A percentile compares a stretch with the other conserved stretches of the same genome.
phyloP scores from a whole-genome alignment of 1,140 invertebrate species.

The Lineus longissimus region DNA sequence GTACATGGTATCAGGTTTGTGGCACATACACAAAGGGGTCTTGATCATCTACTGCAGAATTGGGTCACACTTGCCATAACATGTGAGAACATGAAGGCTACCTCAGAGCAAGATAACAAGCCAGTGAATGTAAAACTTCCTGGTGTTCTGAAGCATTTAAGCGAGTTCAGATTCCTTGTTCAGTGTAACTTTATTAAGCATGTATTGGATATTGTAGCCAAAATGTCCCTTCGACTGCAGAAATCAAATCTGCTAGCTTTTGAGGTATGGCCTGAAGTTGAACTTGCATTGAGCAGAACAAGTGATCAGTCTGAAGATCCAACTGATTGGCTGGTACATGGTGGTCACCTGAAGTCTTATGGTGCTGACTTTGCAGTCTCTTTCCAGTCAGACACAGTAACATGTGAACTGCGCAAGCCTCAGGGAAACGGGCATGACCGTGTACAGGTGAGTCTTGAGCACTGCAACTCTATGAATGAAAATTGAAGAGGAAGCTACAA shows the following conservation, averaged over 20 bases:
- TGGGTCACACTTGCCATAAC: not conserved
- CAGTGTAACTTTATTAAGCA: not conserved
- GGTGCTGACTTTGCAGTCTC: not conserved
- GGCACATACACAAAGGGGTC: not conserved
- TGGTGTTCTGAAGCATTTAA: not conserved
- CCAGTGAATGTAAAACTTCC: not conserved
- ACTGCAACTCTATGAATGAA: no score
- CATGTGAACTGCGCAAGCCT: no score
- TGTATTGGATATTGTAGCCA: not conserved
- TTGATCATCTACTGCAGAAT: not conserved
- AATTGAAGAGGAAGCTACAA: not conserved
- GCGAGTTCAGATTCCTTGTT: not conserved
- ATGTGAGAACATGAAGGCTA: not conserved
- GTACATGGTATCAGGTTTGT: not conserved
- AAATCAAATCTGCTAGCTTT: not conserved
- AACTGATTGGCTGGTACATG: not conserved
- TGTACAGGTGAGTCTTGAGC: not conserved
- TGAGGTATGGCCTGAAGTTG: not conserved
- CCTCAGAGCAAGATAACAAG: not conserved
- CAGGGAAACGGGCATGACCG: no score
- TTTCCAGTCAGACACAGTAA: no score
- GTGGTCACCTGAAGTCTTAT: no score
- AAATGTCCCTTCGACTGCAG: not conserved
- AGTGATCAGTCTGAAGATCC: not conserved
- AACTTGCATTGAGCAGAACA: not conserved